Percentiles rank a stretch among this genome's conserved stretches.
Conservation (phyloP, 2,888 invertebrate genomes). For the Hesperia comma region DNA sequence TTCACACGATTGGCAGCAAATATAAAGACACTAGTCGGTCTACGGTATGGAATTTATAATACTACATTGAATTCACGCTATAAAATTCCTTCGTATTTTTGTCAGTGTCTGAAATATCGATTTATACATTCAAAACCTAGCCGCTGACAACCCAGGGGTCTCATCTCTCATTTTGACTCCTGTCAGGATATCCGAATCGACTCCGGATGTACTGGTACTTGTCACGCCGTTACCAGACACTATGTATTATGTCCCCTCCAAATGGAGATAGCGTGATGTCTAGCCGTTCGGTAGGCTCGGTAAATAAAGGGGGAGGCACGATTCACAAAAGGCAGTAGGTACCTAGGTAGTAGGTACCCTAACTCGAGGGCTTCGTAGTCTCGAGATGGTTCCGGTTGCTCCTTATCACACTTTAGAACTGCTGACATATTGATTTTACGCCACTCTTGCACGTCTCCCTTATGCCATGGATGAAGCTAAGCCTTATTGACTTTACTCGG, state of each 20-base stretch:
- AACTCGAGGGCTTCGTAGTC: conserved; percentile 32
- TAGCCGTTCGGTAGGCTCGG: conserved; percentile 61
- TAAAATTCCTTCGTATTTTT: too few species aligned
- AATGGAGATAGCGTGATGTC: conserved; percentile 59
- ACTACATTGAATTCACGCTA: too few species aligned
- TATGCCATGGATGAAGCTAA: conserved; percentile 2
- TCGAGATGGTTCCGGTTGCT: conserved; percentile 32
- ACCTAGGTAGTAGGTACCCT: conserved; percentile 25
- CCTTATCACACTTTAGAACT: conserved; percentile 27
- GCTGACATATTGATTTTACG: conserved; percentile 13
- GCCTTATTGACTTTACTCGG: not conserved
- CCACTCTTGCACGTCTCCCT: conserved; percentile 34
- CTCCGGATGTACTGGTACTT: conserved; percentile 53
- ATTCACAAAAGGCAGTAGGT: conserved; percentile 34
- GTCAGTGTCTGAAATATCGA: too few species aligned
- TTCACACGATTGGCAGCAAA: too few species aligned
- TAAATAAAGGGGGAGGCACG: conserved; percentile 51
- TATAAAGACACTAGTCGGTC: too few species aligned
- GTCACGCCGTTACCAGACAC: conserved; percentile 44
- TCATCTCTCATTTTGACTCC: not conserved
- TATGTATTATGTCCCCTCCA: conserved; percentile 58
- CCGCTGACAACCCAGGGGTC: not conserved
- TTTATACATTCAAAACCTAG: too few species aligned
- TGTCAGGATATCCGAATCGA: conserved; percentile 65
- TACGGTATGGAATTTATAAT: too few species aligned